Evolutionary conservation across 2,888 invertebrate species (phyloP), one percentile per base, ranked within the genome.

Genomic region (Entomobrya multifasciata): DNA sequence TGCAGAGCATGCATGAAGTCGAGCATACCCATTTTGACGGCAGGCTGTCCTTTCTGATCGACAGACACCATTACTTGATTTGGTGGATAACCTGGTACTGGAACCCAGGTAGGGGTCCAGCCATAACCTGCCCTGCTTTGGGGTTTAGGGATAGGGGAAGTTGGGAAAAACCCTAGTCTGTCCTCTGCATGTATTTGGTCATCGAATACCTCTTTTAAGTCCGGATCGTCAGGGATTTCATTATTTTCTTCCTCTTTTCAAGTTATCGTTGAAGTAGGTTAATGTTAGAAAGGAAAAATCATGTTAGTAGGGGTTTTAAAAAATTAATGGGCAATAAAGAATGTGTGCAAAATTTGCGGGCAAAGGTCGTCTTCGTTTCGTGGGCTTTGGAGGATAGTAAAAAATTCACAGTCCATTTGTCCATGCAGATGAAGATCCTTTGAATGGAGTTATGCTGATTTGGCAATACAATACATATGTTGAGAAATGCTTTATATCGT

Each of bases 1-100:
- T 81, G 55, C 11, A 89, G 76, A 3, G 87, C 82, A 6, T 25
- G 2, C 27, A 86, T 70, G 20, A 86, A 77, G 67, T 89, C 89
- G 2, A 70, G 22, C 6, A 84, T 74, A 22, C 70, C 82, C 87
- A 89, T 76, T 72, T 84, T 87, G 1, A 89, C 22, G 0, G 88
- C 78, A 49, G 82, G 82, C 22, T 60, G 57, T 41, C 86, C 79
- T 36, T 76, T 36, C 3, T 47, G 86, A 22, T 80, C 72, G 11
- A 83, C 72, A 8, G 78, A 20, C 25, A 86, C 17, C 15, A 67
- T 27, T 1, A 88, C 83, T 67, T 83, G 67, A 22, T 65, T 55
- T n/a, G 83, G 86, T 0, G 78, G 49, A 36, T 79, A 86, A 2
- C 88, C 88, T 0, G 86, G 88, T 3, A 88, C 72, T 22, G 60